Evolutionary conservation across 1,140 invertebrate species (phyloP), one percentile per base, ranked within the genome.

Genomic region (Drosophila repleta): DNA sequence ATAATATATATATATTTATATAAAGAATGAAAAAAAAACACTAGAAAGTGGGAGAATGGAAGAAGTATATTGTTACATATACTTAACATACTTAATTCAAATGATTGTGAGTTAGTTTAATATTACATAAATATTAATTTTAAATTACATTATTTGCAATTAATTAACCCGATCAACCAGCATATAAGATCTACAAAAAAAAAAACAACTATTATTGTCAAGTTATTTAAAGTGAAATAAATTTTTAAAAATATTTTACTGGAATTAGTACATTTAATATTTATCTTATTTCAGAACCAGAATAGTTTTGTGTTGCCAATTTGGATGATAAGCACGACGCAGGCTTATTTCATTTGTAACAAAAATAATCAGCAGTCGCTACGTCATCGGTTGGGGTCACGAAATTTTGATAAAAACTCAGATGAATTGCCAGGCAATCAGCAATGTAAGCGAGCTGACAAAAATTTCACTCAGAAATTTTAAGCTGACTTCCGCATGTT

Each of bases 41-140:
- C 29, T 29, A 32, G 49, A 41, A 17, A 45, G 46, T 52, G 26
- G 55, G 39, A 3, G 62, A 41, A 49, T 29, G 41, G n/a, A 45
- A 20, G n/a, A 57, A 51, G 62, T 79, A 74, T 85, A 85, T 72
- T 43, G 24, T 46, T 52, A 46, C 56, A 66, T 84, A 83, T 75
- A 83, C 79, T 70, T 48, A 51, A 72, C 52, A 78, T 75, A 87
- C 84, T 85, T 88, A 88, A 85, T 87, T 85, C 78, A 85, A 85
- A 85, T 87, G 83, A 85, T 88, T 88, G 83, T 88, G 79, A 88
- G 73, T 88, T 88, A 88, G 83, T 88, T 88, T 88, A 88, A 88
- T 88, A 87, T 88, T 79, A 88, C 69, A 83, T 88, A 88, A 88
- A 88, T 88, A 88, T 88, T 88, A 88, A 83, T 87, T 76, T 53